phyloP scores from a whole-genome alignment of 1,140 invertebrate genomes.

The Steinernema feltiae region DNA sequence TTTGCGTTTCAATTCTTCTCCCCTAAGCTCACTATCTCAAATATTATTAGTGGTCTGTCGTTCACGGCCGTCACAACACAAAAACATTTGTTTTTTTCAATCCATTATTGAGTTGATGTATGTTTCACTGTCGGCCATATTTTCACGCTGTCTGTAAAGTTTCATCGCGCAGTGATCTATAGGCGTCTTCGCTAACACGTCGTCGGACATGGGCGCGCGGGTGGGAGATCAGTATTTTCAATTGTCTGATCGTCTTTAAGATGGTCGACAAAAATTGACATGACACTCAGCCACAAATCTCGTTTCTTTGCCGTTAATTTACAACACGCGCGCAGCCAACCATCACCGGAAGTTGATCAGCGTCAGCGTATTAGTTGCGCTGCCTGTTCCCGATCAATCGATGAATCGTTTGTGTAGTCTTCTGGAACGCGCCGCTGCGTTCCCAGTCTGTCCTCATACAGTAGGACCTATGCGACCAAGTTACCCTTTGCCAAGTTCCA shows the following conservation, averaged over 20 bases:
- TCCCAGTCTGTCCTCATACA: neutral
- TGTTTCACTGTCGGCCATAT: no score
- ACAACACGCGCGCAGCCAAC: neutral
- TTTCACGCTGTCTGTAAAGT: no score
- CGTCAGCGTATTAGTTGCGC: neutral
- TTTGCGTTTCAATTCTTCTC: no score
- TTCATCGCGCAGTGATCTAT: no score
- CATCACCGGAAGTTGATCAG: slow-evolving; percentile 5
- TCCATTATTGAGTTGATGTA: no score
- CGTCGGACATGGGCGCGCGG: neutral
- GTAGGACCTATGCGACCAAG: neutral
- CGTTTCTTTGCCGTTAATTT: neutral
- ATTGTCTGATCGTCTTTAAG: neutral
- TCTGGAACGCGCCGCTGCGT: neutral
- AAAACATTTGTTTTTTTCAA: no score
- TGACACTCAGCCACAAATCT: slow-evolving; percentile 4
- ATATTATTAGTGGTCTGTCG: no score
- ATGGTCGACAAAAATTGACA: slow-evolving; percentile 2
- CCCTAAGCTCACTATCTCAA: no score
- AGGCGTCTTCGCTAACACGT: no score
- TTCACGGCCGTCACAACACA: no score
- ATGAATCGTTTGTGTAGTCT: no score
- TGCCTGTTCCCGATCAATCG: neutral
- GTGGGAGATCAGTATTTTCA: neutral
- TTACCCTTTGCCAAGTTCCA: no score